These are phyloP conservation scores for Saccopteryx leptura DNA, from an alignment of 2,113 vertebrate species.

Conservation along the genomic window DNA sequence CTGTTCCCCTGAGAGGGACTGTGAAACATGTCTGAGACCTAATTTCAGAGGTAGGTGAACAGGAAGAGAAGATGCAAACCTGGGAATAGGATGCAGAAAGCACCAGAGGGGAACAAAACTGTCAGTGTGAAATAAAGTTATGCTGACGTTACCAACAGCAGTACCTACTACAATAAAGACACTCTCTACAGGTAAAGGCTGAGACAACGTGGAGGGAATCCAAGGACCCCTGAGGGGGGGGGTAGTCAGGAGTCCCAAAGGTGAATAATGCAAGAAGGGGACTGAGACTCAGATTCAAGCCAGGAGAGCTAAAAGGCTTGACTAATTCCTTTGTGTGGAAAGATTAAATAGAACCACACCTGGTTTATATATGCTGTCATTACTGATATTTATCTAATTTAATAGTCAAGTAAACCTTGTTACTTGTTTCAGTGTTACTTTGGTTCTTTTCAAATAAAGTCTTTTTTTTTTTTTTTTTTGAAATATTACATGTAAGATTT, in stretches of 20 bases:
- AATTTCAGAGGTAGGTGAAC: not conserved
- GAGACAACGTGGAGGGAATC: not conserved
- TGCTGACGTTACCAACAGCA: not conserved
- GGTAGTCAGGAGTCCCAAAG: not conserved
- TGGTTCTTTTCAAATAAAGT: conserved; percentile 58
- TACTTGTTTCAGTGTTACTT: conserved; percentile 44
- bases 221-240: not conserved
- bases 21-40: not conserved
- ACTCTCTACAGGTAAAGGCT: not conserved
- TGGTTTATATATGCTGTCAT: conserved; percentile 62
- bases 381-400: conserved; percentile 63
- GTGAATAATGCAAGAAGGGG: conserved; percentile 54
- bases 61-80: not conserved
- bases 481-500: conserved; percentile 7
- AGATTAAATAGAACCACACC: conserved; percentile 58
- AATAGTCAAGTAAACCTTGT: conserved; percentile 65
- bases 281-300: not conserved
- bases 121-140: not conserved
- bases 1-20: not conserved
- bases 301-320: conserved; percentile 26
- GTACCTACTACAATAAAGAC: not conserved
- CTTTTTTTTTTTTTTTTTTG: conserved; percentile 11
- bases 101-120: not conserved
- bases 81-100: not conserved
- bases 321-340: conserved; percentile 60